Conservation (phyloP, 1,140 invertebrate species). For the Triops longicaudatus region DNA sequence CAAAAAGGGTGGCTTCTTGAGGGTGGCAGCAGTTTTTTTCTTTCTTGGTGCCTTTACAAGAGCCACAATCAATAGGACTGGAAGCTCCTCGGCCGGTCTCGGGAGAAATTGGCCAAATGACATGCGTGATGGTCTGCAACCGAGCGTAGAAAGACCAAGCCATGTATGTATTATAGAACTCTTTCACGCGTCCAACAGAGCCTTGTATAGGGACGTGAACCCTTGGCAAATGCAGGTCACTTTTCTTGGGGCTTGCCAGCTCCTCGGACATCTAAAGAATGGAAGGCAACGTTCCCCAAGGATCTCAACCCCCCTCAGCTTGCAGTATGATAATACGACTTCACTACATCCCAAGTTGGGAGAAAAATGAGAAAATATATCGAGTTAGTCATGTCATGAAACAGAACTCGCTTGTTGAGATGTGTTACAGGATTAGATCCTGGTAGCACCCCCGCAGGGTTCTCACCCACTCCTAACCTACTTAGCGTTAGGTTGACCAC, state of each 20-base stretch:
- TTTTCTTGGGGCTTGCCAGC: neutral
- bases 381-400: conserved; percentile 15
- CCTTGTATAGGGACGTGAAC: neutral
- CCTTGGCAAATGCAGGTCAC: neutral
- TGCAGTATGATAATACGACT: neutral
- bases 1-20: neutral
- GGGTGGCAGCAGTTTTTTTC: neutral
- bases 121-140: conserved; percentile 14
- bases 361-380: neutral
- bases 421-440: neutral
- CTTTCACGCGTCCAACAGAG: neutral
- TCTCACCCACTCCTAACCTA: neutral
- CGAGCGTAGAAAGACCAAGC: neutral
- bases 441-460: neutral
- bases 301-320: neutral
- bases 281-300: neutral
- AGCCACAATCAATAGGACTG: neutral
- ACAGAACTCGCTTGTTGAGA: neutral
- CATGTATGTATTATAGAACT: neutral
- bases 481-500: neutral
- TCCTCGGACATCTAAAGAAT: neutral
- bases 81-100: neutral
- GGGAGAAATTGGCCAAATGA: conserved; percentile 14
- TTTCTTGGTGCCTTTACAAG: neutral
- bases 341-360: neutral